Percentiles rank a stretch among this genome's conserved stretches.
These are phyloP conservation scores for Peucedramus taeniatus DNA, from an alignment of 2,113 vertebrate genomes.

Conservation along the genomic window DNA sequence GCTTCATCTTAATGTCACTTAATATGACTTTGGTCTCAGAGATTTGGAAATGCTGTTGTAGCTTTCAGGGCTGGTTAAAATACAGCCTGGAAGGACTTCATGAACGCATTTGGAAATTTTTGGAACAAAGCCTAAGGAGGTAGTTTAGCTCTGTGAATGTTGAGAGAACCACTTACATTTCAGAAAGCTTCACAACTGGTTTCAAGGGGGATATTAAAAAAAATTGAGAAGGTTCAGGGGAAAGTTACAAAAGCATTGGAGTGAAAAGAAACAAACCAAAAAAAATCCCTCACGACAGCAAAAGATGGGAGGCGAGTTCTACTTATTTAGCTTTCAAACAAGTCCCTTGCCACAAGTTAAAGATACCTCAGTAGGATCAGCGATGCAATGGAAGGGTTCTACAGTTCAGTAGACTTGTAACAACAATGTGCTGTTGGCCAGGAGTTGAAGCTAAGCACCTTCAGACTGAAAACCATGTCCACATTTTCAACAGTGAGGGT, in stretches of 20 bases:
- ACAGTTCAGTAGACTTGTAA: not conserved
- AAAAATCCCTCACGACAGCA: not conserved
- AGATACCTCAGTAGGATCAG: not conserved
- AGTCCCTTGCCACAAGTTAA: not conserved
- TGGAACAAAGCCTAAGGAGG: not conserved
- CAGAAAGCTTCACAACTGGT: not conserved
- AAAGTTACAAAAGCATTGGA: not conserved
- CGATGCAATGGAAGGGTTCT: not conserved
- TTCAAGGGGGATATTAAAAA: not conserved
- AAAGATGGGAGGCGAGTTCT: not conserved
- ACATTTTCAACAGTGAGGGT: not conserved
- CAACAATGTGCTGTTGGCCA: not conserved
- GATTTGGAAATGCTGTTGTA: constrained; percentile 13
- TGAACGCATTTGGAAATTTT: not conserved
- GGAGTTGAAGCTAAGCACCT: not conserved
- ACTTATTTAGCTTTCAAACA: not conserved
- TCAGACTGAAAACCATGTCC: not conserved
- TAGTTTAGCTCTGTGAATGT: not conserved
- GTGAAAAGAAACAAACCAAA: not conserved
- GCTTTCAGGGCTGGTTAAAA: not conserved
- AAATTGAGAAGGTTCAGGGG: not conserved
- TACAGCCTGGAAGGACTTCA: not conserved
- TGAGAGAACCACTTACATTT: not conserved
- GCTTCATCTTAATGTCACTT: not conserved
- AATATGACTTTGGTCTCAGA: not conserved